Evolutionary conservation across 2,888 invertebrate genomes (phyloP).

Genomic region (Limnephilus rhombicus): DNA sequence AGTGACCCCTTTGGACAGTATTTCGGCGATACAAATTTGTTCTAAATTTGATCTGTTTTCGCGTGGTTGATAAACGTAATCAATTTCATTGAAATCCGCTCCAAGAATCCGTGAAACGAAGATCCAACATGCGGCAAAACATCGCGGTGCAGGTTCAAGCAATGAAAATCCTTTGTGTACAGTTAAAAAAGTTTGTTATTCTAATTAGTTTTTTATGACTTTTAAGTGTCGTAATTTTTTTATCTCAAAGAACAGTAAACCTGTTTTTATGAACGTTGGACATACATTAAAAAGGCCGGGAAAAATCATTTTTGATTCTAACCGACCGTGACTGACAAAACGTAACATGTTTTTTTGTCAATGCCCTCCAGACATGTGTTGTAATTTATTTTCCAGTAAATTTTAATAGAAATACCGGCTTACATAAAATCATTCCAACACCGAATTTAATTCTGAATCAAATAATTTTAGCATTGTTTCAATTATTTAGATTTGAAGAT

Average conservation of each 20-base stretch:
- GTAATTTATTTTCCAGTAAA: slow-evolving; percentile 9
- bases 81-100: slow-evolving; percentile 3
- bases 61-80: neutral
- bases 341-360: neutral
- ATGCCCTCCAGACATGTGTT: neutral
- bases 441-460: neutral
- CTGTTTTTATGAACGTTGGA: neutral
- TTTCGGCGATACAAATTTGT: neutral
- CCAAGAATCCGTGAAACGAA: neutral
- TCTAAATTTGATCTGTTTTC: neutral
- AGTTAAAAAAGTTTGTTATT: slow-evolving; percentile 34
- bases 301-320: neutral
- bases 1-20: neutral
- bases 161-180: slow-evolving; percentile 21
- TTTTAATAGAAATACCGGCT: neutral
- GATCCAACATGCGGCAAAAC: slow-evolving; percentile 22
- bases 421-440: neutral
- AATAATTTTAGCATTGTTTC: neutral
- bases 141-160: neutral
- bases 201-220: slow-evolving; percentile 36
- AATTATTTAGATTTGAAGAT: neutral
- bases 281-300: neutral
- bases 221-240: slow-evolving; percentile 13
- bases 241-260: slow-evolving; percentile 27
- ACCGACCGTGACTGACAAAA: neutral